Percentiles rank a stretch among this genome's conserved stretches.
These are phyloP conservation scores for Drosophila sechellia DNA, from an alignment of 1,140 invertebrate genomes.

Conservation along the genomic window DNA sequence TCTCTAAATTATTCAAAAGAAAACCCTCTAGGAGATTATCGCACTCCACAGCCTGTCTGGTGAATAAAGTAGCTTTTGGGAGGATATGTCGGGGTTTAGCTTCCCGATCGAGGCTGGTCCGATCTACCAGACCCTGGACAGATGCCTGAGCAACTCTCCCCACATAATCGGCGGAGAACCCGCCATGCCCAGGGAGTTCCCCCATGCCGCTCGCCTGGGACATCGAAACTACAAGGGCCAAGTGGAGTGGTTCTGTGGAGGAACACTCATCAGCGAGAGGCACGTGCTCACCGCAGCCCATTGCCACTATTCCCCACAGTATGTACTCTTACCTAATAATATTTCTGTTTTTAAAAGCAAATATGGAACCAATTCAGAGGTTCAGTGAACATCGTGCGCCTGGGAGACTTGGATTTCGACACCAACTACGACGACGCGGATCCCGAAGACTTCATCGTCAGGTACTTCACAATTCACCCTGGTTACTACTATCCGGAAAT, in stretches of 20 bases:
- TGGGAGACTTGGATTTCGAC: too few species aligned
- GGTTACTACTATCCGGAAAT: slow-evolving; percentile 23
- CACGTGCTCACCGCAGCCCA: slow-evolving; percentile 84
- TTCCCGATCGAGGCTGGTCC: slow-evolving; percentile 25
- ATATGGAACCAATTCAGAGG: too few species aligned
- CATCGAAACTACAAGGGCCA: slow-evolving; percentile 29
- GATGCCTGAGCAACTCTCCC: slow-evolving; percentile 53
- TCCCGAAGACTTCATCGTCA: too few species aligned
- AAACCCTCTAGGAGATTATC: too few species aligned
- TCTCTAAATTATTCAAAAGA: too few species aligned
- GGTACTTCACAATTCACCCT: too few species aligned
- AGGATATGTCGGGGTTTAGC: slow-evolving; percentile 45
- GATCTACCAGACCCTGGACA: slow-evolving; percentile 44
- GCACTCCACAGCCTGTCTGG: slow-evolving; percentile 45
- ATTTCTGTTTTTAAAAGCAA: too few species aligned
- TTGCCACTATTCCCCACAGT: slow-evolving; percentile 58
- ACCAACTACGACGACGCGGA: too few species aligned
- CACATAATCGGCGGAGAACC: slow-evolving; percentile 57
- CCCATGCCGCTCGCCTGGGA: slow-evolving; percentile 82
- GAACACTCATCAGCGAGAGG: slow-evolving; percentile 78
- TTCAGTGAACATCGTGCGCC: too few species aligned
- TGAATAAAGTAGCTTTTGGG: slow-evolving; percentile 61
- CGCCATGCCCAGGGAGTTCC: slow-evolving; percentile 77
- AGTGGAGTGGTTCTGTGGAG: slow-evolving; percentile 79
- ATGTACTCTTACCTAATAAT: too few species aligned